Conservation (phyloP, 2,888 invertebrate species). For the Agelastica alni region DNA sequence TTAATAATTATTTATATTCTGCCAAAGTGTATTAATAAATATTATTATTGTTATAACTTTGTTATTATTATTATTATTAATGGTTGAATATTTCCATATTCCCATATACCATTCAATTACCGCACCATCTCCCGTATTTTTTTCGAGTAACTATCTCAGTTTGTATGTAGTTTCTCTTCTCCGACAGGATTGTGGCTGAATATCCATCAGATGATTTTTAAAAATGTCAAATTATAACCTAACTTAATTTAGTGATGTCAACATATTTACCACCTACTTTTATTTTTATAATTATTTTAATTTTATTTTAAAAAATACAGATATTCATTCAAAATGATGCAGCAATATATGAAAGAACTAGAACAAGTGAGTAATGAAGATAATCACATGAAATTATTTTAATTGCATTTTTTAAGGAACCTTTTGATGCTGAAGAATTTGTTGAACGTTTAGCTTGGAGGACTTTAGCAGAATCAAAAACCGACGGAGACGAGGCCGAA, state of each 20-base stretch:
- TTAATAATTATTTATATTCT: too few species aligned
- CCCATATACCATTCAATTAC: too few species aligned
- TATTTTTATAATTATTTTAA: too few species aligned
- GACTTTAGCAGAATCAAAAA: constrained; percentile 73
- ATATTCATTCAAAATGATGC: constrained; percentile 65
- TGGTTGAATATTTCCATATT: too few species aligned
- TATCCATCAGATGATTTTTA: too few species aligned
- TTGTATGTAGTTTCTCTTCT: too few species aligned
- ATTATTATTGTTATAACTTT: too few species aligned
- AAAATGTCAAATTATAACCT: neutral
- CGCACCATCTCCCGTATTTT: too few species aligned
- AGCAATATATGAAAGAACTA: constrained; percentile 85
- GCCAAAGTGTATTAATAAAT: too few species aligned
- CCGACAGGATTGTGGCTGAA: too few species aligned
- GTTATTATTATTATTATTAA: too few species aligned
- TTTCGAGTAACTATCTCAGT: too few species aligned
- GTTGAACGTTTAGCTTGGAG: constrained; percentile 96
- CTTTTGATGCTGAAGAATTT: constrained; percentile 96
- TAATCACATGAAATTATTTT: neutral
- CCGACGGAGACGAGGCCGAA: constrained; percentile 69
- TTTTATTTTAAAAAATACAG: neutral
- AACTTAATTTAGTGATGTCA: neutral
- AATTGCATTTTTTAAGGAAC: constrained; percentile 69
- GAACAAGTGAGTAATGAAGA: constrained; percentile 67
- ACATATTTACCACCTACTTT: neutral